Base-by-base conservation (phyloP, 1,140 invertebrate species). In the Patella vulgata region DNA sequence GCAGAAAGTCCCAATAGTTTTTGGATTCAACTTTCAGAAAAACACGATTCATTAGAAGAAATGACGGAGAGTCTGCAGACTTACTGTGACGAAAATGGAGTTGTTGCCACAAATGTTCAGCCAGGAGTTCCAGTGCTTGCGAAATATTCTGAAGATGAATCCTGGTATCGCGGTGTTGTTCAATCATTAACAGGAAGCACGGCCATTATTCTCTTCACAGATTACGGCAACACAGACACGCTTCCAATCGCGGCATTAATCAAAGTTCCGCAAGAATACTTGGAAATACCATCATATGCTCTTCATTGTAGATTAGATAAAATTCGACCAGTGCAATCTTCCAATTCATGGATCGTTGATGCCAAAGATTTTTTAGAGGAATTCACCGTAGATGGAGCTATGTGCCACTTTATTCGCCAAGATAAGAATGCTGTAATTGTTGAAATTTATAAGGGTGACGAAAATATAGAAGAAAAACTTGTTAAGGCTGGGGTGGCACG, bases 111-210 rank as follows among this genome's bases (percentile, higher is more conserved):
- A 17, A 42, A 58, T 33, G 56, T 69, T 17, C 25, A 39, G 0
- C 48, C 59, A 23, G 76, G 76, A 8, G 36, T 87, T 0, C 71
- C 90, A 0, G 93, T 92, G 71, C 85, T 90, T 23, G 92, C 91
- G 0, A 86, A 88, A 59, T 93, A 90, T 68, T 87, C 88, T 67
- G 87, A 87, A 65, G 92, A 93, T 82, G 78, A 83, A 25, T 86
- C 87, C 48, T 94, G 92, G 91, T 94, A 92, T 74, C 86, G 93
- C 61, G 92, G 91, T 1, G 87, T 89, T 69, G 89, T 94, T 14
- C 83, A 92, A 1, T 90, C 59, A n/a, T 28, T 75, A 0, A 51
- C 59, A 17, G 62, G 44, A 11, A 44, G 44, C 14, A 89, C 90
- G 27, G 90, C 88, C 14, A 89, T 89, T 1, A 89, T 95, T 0